A percentile compares a stretch with the other conserved stretches of the same genome.
Conservation (phyloP, 2,888 invertebrate genomes). For the Glaucopsyche alexis region DNA sequence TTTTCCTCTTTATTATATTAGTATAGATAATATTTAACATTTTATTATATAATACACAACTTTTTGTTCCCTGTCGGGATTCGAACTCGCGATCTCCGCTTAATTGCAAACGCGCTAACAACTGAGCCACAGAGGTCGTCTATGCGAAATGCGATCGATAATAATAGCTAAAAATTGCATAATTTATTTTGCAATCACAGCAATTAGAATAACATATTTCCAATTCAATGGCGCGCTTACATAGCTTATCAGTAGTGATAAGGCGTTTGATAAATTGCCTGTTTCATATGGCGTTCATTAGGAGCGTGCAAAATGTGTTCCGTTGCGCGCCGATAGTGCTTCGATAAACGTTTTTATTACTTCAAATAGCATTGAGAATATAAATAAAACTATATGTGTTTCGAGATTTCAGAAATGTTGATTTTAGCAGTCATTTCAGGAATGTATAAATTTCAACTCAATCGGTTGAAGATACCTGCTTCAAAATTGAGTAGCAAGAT, state of each 20-base stretch:
- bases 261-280: slow-evolving; percentile 79
- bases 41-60: too few species aligned
- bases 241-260: slow-evolving; percentile 74
- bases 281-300: slow-evolving; percentile 80
- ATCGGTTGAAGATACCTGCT: too few species aligned
- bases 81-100: too few species aligned
- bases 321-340: slow-evolving; percentile 73
- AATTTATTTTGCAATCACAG: background rate
- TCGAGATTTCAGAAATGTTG: too few species aligned
- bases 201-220: slow-evolving; percentile 14
- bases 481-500: too few species aligned
- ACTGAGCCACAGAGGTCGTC: too few species aligned
- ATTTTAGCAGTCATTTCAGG: too few species aligned
- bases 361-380: slow-evolving; percentile 56
- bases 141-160: background rate
- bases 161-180: slow-evolving; percentile 8
- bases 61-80: too few species aligned
- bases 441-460: too few species aligned
- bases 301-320: slow-evolving; percentile 76
- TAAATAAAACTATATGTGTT: background rate
- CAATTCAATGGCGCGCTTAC: slow-evolving; percentile 46
- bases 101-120: too few species aligned
- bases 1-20: too few species aligned
- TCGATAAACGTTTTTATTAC: slow-evolving; percentile 74
- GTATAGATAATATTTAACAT: too few species aligned